A percentile compares a stretch with the other conserved stretches of the same genome.
phyloP scores from a whole-genome alignment of 2,113 vertebrate genomes.

The Albula goreensis region DNA sequence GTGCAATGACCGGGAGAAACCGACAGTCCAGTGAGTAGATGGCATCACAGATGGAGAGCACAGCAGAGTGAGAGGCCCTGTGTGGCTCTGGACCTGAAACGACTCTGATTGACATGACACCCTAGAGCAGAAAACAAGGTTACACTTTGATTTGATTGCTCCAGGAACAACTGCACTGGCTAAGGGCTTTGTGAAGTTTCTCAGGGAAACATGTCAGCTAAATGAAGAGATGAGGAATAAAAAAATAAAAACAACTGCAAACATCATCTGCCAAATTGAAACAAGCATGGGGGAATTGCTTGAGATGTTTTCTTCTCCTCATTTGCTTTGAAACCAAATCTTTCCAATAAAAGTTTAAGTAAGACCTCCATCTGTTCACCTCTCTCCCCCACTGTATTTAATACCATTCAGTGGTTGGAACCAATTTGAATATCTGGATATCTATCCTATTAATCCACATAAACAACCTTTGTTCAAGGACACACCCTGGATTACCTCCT shows the following conservation, averaged over 20 bases:
- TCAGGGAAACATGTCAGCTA: neutral
- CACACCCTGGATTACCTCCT: neutral
- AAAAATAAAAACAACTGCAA: neutral
- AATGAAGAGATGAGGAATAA: neutral
- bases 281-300: neutral
- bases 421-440: neutral
- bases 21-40: neutral
- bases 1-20: neutral
- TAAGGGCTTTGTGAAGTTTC: neutral
- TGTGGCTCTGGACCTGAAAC: neutral
- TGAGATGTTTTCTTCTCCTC: neutral
- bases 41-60: neutral
- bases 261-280: neutral
- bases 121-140: neutral
- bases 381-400: neutral
- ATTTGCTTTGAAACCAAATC: neutral
- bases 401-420: neutral
- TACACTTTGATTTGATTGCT: neutral
- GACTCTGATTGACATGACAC: neutral
- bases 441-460: constrained; percentile 9
- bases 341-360: neutral
- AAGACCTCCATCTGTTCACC: constrained; percentile 3
- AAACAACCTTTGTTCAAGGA: constrained; percentile 4
- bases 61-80: neutral
- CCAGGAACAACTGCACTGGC: neutral